Evolutionary conservation across 2,113 vertebrate genomes (phyloP).

Genomic region (Suncus etruscus): DNA sequence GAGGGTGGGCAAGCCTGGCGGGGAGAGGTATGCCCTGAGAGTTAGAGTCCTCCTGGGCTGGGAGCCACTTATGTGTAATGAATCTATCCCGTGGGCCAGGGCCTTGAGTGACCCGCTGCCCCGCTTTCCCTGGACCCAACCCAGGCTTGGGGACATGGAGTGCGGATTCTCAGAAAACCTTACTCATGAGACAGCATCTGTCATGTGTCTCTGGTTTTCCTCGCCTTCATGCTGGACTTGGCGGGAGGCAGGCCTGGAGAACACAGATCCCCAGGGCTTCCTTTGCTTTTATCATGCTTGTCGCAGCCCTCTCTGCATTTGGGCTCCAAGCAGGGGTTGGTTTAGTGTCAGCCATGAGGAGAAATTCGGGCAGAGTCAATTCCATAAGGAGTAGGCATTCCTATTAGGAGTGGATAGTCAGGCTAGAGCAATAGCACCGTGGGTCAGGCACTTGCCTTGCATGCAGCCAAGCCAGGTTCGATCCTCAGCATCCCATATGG

Average conservation of each 20-base stretch:
- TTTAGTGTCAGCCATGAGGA: no score
- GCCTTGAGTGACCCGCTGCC: conserved; percentile 64
- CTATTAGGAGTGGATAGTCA: no score
- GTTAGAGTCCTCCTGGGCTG: neutral
- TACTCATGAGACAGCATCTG: neutral
- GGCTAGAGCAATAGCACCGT: no score
- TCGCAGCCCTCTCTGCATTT: fast-evolving
- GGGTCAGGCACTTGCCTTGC: no score
- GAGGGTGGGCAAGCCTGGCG: neutral
- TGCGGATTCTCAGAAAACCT: conserved; percentile 59
- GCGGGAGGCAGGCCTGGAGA: neutral
- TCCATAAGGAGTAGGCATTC: no score
- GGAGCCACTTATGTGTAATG: conserved; percentile 31
- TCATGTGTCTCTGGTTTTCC: neutral
- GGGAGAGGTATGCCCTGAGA: neutral
- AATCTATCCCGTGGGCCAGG: conserved; percentile 35
- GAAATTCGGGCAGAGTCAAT: no score
- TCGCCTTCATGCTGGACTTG: neutral
- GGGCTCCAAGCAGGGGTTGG: neutral
- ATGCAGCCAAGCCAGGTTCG: no score
- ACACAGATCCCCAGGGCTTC: neutral
- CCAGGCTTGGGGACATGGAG: conserved; percentile 36
- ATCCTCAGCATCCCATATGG: no score
- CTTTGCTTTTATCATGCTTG: neutral
- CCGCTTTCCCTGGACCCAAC: conserved; percentile 44